Conservation (phyloP, 2,797 vertebrate species). For the Leucoraja ocellata region DNA sequence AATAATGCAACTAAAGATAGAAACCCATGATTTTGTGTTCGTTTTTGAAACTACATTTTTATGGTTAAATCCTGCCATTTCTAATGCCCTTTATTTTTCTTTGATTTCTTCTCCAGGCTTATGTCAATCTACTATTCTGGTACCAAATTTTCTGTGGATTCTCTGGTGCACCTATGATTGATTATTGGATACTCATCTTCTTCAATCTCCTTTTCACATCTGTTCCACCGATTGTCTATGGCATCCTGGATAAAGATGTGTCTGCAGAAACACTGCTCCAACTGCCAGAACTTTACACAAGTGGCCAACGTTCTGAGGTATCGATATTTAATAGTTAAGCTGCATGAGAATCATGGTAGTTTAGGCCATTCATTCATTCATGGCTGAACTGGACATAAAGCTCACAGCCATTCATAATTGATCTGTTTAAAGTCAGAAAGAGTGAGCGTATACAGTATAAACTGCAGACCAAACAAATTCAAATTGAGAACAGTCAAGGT, state of each 20-base stretch:
- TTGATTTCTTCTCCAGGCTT: conserved; percentile 64
- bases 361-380: not conserved
- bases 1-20: not conserved
- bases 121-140: conserved; percentile 91
- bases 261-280: conserved; percentile 65
- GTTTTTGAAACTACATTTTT: not conserved
- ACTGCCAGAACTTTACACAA: conserved; percentile 72
- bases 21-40: not conserved
- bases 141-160: conserved; percentile 96
- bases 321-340: conserved; percentile 17
- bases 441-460: too few species aligned
- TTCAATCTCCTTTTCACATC: conserved; percentile 95
- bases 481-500: too few species aligned
- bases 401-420: not conserved
- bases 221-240: conserved; percentile 76
- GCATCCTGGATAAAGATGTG: conserved; percentile 74
- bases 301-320: conserved; percentile 68
- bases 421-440: not conserved
- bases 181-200: conserved; percentile 89
- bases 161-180: conserved; percentile 86
- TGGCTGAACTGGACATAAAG: not conserved
- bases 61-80: not conserved
- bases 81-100: not conserved
- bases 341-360: not conserved
- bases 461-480: too few species aligned